Base-by-base conservation (phyloP, 2,113 vertebrate genomes). In the Miniopterus natalensis region DNA sequence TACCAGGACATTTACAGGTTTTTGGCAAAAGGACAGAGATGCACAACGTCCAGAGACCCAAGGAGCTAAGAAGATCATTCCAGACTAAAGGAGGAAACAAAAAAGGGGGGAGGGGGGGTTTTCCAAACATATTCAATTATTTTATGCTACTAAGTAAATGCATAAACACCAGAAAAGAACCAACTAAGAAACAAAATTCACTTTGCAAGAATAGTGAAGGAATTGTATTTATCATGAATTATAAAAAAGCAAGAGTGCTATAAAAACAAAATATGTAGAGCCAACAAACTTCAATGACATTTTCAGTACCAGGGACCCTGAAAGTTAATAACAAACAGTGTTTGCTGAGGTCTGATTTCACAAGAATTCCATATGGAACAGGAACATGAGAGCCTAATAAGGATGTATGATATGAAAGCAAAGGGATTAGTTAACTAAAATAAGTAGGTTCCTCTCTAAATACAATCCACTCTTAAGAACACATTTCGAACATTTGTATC, bases 381-480 rank as follows among this genome's bases (percentile, higher is more conserved):
- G 81, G 57, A 96, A 85, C 81, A 8, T 21, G 78, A 92, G 55
- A 89, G 81, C 53, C 92, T 95, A 97, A 88, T 78, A 95, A 88
- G 95, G 63, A 94, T 92, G 88, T 51, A 89, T 66, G 42, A 75
- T 85, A 90, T 8, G n/a, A 96, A 95, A 93, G 88, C 84, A 94
- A 94, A 83, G 63, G 73, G 89, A 97, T 96, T 94, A 91, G 66
- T 88, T 83, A 96, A 94, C 88, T 83, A 84, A 95, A 97, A 77
- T 90, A 93, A 96, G 92, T 91, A 81, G 88, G 86, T 94, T 94
- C 95, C 51, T 96, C 94, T 95, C 91, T 84, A 96, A 96, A 93
- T 88, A 89, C 65, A 96, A 94, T 96, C 84, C 40, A 71, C 85
- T 96, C 90, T 70, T 88, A 96, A 84, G 83, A 83, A 86, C 71